Percentiles rank a stretch among this genome's conserved stretches.
These are phyloP conservation scores for Byasa hedistus DNA, from an alignment of 2,888 invertebrate genomes.

Conservation along the genomic window DNA sequence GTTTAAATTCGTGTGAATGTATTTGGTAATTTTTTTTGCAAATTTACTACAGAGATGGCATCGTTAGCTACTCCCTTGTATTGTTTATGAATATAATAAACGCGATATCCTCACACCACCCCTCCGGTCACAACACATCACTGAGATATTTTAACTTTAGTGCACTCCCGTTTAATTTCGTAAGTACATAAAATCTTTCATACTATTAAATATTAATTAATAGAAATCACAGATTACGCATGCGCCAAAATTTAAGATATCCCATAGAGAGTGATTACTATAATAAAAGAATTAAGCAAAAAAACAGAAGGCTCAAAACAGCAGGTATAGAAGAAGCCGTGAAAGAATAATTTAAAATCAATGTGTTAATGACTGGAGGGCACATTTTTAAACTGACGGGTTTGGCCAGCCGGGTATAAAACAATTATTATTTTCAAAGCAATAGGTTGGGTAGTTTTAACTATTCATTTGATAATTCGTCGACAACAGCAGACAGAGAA, in stretches of 20 bases:
- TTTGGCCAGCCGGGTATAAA: conserved; percentile 20
- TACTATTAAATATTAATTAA: background rate
- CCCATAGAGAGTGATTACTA: conserved; percentile 37
- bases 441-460: conserved; percentile 11
- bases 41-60: conserved; percentile 7
- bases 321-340: conserved; percentile 59
- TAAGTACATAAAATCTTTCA: background rate
- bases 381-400: conserved; percentile 43
- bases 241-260: conserved; percentile 56
- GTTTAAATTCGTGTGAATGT: background rate
- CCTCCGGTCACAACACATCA: conserved; percentile 63
- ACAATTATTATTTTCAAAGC: conserved; percentile 29
- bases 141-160: conserved; percentile 50
- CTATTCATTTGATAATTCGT: conserved; percentile 10
- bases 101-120: conserved; percentile 62
- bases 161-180: conserved; percentile 20
- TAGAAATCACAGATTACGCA: conserved; percentile 29
- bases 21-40: background rate
- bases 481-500: conserved; percentile 14
- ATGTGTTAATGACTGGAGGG: conserved; percentile 68
- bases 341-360: conserved; percentile 36
- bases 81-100: conserved; percentile 31
- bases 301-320: conserved; percentile 46
- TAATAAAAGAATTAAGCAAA: conserved; percentile 45
- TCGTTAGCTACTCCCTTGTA: conserved; percentile 25